Percentiles rank a stretch among this genome's conserved stretches.
Evolutionary conservation across 1,140 invertebrate species (phyloP).

Genomic region (Nasonia giraulti): DNA sequence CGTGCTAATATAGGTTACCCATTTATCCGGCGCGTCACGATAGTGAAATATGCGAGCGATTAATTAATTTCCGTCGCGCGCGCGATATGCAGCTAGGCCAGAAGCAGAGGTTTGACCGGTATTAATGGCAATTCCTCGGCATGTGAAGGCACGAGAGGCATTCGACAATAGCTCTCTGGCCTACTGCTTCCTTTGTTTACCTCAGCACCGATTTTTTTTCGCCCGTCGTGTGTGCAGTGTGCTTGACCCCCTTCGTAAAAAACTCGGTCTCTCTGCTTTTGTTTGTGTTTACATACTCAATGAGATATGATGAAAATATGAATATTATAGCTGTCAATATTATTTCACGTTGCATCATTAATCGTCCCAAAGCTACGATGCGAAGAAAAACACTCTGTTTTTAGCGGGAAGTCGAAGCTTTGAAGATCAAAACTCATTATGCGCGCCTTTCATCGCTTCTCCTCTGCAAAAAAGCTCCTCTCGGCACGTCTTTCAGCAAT

Average conservation of each 20-base stretch:
- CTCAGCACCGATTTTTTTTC: too few species aligned
- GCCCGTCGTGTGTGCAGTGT: too few species aligned
- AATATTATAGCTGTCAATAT: neutral
- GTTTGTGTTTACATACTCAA: too few species aligned
- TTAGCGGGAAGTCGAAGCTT: neutral
- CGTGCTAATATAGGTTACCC: neutral
- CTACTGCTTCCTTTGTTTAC: too few species aligned
- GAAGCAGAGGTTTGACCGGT: neutral
- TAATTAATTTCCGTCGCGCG: neutral
- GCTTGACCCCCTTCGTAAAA: too few species aligned
- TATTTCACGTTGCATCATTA: neutral
- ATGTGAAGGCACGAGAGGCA: neutral
- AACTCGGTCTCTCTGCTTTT: neutral
- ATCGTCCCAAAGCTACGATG: too few species aligned
- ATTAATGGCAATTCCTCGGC: neutral
- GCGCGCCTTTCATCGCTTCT: neutral
- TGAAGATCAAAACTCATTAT: conserved; percentile 17
- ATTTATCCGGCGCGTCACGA: too few species aligned
- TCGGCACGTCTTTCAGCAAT: neutral
- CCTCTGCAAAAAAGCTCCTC: neutral
- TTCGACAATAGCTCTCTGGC: too few species aligned
- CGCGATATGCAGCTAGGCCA: too few species aligned
- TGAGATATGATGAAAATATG: too few species aligned
- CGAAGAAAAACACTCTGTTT: neutral
- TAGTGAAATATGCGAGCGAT: neutral